A percentile compares a stretch with the other conserved stretches of the same genome.
Evolutionary conservation across 2,888 invertebrate species (phyloP).

Genomic region (Cheilosia urbana): DNA sequence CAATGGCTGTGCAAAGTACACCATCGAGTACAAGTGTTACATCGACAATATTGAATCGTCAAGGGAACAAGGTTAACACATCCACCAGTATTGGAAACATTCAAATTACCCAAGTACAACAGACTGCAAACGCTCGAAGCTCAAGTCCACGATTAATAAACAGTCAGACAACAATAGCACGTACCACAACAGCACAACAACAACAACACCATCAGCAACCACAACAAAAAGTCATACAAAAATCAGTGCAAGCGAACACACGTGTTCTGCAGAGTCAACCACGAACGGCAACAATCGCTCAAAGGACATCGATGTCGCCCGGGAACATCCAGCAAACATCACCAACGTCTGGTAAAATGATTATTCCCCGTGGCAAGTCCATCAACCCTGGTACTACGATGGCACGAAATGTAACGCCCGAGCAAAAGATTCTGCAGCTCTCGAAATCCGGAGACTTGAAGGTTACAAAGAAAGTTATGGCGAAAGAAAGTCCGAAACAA

Average conservation of each 20-base stretch:
- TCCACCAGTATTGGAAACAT: slow-evolving; percentile 75
- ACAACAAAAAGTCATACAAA: slow-evolving; percentile 44
- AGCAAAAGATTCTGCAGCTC: slow-evolving; percentile 84
- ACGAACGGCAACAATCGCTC: slow-evolving; percentile 74
- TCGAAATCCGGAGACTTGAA: slow-evolving; percentile 85
- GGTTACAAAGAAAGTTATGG: slow-evolving; percentile 84
- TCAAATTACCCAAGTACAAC: slow-evolving; percentile 73
- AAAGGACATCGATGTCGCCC: slow-evolving; percentile 61
- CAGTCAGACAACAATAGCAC: slow-evolving; percentile 72
- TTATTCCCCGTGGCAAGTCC: slow-evolving; percentile 78
- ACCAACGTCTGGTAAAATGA: slow-evolving; percentile 79
- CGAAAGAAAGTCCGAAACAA: slow-evolving; percentile 79
- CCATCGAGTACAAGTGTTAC: slow-evolving; percentile 48
- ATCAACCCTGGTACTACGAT: slow-evolving; percentile 11
- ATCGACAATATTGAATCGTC: slow-evolving; percentile 45
- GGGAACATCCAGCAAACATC: slow-evolving; percentile 76
- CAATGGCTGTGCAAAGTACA: slow-evolving; percentile 18
- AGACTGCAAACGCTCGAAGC: slow-evolving; percentile 68
- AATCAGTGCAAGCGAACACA: slow-evolving; percentile 64
- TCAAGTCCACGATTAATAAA: slow-evolving; percentile 65
- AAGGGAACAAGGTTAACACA: slow-evolving; percentile 43
- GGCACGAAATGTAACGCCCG: slow-evolving; percentile 81
- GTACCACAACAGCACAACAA: slow-evolving; percentile 44
- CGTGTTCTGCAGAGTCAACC: slow-evolving; percentile 77
- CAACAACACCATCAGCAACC: slow-evolving; percentile 3